phyloP scores from a whole-genome alignment of 1,140 invertebrate genomes.

The Drosophila equinoxialis region DNA sequence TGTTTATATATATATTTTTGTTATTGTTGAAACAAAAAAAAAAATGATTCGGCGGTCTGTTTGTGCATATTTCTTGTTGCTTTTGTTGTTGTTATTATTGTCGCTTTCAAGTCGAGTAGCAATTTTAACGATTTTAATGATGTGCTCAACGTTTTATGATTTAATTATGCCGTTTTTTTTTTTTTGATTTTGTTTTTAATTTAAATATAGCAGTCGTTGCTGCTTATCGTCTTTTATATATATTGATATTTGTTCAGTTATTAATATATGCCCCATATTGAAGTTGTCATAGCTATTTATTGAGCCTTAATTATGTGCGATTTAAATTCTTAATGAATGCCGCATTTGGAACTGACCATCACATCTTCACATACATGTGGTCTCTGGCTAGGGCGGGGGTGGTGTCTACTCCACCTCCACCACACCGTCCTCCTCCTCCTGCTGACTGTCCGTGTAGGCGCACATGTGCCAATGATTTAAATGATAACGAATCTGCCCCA shows the following conservation, averaged over 20 bases:
- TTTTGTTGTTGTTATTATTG: constrained; percentile 7
- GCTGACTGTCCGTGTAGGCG: constrained; percentile 34
- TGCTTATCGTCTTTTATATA: constrained; percentile 15
- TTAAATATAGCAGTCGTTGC: constrained; percentile 10
- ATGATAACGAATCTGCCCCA: constrained; percentile 61
- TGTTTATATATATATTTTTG: constrained; percentile 48
- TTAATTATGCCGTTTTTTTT: constrained; percentile 76
- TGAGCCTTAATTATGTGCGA: constrained; percentile 77
- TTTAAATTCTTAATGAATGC: constrained; percentile 81
- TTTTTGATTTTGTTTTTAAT: constrained; percentile 40
- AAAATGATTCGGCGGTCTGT: constrained; percentile 36
- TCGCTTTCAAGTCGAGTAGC: constrained; percentile 74
- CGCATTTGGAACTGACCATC: constrained; percentile 49
- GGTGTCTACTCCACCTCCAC: neutral
- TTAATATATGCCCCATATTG: constrained; percentile 70
- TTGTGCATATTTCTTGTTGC: constrained; percentile 25
- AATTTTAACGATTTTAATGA: constrained; percentile 76
- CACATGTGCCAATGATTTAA: constrained; percentile 72
- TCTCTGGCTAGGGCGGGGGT: constrained; percentile 28
- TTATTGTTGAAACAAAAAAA: constrained; percentile 28
- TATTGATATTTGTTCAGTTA: constrained; percentile 26
- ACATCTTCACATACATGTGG: constrained; percentile 11
- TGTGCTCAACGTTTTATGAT: constrained; percentile 79
- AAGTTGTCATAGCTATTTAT: constrained; percentile 69
- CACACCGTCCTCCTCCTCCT: neutral